Percentiles rank a stretch among this genome's conserved stretches.
phyloP scores from a whole-genome alignment of 2,113 vertebrate species.

The Nestor notabilis region DNA sequence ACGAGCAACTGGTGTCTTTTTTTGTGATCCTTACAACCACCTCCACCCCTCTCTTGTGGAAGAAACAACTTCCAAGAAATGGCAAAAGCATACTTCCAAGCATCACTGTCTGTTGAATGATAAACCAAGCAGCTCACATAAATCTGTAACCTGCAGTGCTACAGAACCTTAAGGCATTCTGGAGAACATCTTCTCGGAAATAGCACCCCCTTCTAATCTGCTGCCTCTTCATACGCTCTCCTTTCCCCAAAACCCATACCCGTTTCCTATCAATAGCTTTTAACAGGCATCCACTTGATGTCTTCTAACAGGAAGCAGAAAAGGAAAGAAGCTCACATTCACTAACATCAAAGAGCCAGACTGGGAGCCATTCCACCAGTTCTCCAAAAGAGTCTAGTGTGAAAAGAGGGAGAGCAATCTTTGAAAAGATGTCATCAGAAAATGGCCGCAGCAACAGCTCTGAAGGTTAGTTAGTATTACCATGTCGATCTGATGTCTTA shows the following conservation, averaged over 20 bases:
- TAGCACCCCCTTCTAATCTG: neutral
- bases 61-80: neutral
- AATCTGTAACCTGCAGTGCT: neutral
- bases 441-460: conserved; percentile 39
- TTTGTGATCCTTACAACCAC: conserved; percentile 7
- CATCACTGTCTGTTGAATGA: neutral
- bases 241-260: neutral
- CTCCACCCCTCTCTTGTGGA: neutral
- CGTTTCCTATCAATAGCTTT: conserved; percentile 63
- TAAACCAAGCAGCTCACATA: neutral
- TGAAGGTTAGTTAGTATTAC: conserved; percentile 75
- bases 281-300: conserved; percentile 58
- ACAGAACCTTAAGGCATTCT: conserved; percentile 11
- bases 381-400: conserved; percentile 52
- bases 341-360: conserved; percentile 53
- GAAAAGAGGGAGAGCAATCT: conserved; percentile 69
- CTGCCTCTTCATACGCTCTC: neutral
- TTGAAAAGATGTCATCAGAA: conserved; percentile 75
- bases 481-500: neutral
- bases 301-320: conserved; percentile 77
- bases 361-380: conserved; percentile 41
- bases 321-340: conserved; percentile 70
- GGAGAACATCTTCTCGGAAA: conserved; percentile 1
- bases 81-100: conserved; percentile 2
- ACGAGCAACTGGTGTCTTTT: conserved; percentile 9